These are phyloP conservation scores for Pseudococcus viburni DNA, from an alignment of 2,888 invertebrate genomes.

Conservation along the genomic window DNA sequence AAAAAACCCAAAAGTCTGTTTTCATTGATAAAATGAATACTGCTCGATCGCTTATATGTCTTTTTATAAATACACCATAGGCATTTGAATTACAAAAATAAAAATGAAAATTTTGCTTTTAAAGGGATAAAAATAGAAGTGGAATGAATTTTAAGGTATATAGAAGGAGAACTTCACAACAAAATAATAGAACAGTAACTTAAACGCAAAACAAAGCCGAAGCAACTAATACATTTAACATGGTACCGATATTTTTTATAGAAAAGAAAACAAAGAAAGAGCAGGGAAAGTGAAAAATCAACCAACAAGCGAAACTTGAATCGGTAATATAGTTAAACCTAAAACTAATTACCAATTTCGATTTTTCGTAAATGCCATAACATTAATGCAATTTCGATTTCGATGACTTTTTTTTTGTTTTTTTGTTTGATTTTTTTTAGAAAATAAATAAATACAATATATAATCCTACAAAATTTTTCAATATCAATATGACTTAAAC, in stretches of 20 bases:
- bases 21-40: neutral
- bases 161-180: neutral
- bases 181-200: slow-evolving; percentile 16
- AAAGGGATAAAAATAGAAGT: slow-evolving; percentile 43
- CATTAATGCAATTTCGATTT: neutral
- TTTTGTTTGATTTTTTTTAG: neutral
- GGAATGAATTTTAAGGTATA: slow-evolving; percentile 26
- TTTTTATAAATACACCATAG: slow-evolving; percentile 18
- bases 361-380: neutral
- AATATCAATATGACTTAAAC: slow-evolving; percentile 52
- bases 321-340: neutral
- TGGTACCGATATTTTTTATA: neutral
- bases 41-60: neutral
- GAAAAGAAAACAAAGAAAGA: neutral
- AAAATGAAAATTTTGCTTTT: slow-evolving; percentile 29
- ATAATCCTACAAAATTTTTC: slow-evolving; percentile 37
- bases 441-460: slow-evolving; percentile 28
- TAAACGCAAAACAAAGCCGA: neutral
- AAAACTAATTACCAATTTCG: neutral
- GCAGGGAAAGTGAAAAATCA: neutral
- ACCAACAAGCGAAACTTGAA: neutral
- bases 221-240: neutral
- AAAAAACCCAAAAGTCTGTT: neutral
- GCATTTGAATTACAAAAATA: slow-evolving; percentile 32
- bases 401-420: slow-evolving; percentile 17